Percentiles rank a stretch among this genome's conserved stretches.
Evolutionary conservation across 2,113 vertebrate species (phyloP).

Genomic region (Murina feae): DNA sequence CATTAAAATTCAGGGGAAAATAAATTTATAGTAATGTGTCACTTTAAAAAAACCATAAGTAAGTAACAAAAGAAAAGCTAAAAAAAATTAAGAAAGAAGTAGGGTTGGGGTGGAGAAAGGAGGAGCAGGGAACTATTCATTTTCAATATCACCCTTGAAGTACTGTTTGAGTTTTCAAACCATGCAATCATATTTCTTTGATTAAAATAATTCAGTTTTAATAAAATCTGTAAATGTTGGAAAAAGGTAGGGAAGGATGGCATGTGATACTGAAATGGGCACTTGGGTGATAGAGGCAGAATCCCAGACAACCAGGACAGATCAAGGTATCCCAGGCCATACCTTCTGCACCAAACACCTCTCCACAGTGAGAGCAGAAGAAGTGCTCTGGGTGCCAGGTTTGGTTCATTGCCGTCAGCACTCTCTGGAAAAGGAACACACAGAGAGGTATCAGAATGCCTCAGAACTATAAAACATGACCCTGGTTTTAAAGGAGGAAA

Average conservation of each 20-base stretch:
- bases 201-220: background rate
- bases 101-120: background rate
- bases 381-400: slow-evolving; percentile 97
- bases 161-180: background rate
- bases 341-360: slow-evolving; percentile 88
- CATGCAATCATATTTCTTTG: background rate
- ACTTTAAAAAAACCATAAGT: background rate
- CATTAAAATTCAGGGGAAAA: background rate
- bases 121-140: background rate
- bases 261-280: background rate
- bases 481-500: background rate
- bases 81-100: background rate
- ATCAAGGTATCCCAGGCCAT: background rate
- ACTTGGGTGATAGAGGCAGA: background rate
- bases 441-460: background rate
- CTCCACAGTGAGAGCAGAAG: slow-evolving; percentile 91
- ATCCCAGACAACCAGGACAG: background rate
- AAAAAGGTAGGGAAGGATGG: background rate
- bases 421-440: slow-evolving; percentile 81
- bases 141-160: background rate
- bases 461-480: background rate
- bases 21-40: background rate
- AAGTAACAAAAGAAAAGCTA: background rate
- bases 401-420: slow-evolving; percentile 90
- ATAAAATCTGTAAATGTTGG: background rate